phyloP scores from a whole-genome alignment of 2,888 invertebrate genomes.

The Synanthedon tipuliformis region DNA sequence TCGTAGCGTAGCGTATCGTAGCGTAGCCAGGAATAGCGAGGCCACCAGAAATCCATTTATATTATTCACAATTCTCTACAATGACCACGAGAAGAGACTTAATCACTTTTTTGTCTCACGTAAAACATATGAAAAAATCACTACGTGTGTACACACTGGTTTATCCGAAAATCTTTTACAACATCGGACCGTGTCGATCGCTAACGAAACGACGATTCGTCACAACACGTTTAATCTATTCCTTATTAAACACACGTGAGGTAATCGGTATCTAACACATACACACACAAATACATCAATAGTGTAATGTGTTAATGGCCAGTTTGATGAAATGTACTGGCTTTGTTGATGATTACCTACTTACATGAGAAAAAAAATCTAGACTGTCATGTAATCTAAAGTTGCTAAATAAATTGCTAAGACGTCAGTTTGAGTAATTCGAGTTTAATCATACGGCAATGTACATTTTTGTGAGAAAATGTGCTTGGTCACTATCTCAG shows the following conservation, averaged over 20 bases:
- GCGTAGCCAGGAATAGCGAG: no score
- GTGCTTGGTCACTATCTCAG: no score
- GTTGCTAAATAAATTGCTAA: no score
- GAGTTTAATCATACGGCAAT: no score
- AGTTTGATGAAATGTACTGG: background rate
- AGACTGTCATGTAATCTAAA: no score
- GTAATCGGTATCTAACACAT: background rate
- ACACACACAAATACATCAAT: no score
- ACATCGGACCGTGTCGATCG: conserved; percentile 47
- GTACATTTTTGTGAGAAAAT: no score
- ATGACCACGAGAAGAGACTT: no score
- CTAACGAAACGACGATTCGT: conserved; percentile 48
- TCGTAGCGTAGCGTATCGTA: no score
- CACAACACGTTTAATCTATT: conserved; percentile 53
- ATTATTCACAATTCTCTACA: no score
- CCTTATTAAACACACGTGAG: conserved; percentile 18
- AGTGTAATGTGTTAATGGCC: background rate
- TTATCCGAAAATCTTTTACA: conserved; percentile 21
- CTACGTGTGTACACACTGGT: background rate
- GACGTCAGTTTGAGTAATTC: no score
- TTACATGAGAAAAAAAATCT: background rate
- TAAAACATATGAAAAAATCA: background rate
- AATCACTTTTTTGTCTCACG: background rate
- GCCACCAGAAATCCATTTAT: no score
- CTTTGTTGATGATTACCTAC: background rate